Base-by-base conservation (phyloP, 2,113 vertebrate genomes). In the Cromileptes altivelis region DNA sequence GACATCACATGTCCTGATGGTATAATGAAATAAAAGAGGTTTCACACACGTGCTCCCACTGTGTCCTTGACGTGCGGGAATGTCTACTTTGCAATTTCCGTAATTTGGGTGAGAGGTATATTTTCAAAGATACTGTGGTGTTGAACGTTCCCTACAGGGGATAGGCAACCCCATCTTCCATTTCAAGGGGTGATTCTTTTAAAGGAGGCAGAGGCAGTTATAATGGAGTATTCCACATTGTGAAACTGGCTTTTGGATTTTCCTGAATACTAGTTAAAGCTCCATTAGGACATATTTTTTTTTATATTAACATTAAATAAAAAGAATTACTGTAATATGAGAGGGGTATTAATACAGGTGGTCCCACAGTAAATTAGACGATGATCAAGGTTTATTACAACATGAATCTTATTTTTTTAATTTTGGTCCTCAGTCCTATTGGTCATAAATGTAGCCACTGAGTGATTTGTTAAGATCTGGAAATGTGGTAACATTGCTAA, bases 21-120 rank as follows among this genome's bases (percentile, higher is more conserved):
- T 88, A 73, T 89, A 92, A 92, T 93, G 89, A 89, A 95, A 94
- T 92, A 91, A 91, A 91, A 85, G 79, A 68, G 87, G 89, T 90
- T 91, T 92, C 90, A 80, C 89, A 91, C 88, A 77, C 88, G 79
- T 80, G 64, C 88, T 74, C 90, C 93, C 49, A 90, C 93, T 92
- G 93, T 89, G 91, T 90, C 92, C 92, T 93, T 94, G 90, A 89
- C 73, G 55, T 80, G 72, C 87, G 78, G 80, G 89, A 90, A 89
- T 89, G 91, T 93, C 93, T 90, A 86, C 93, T 93, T 91, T 89
- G 88, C 90, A 88, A 80, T 91, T 92, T 88, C 53, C 78, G 78
- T 85, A 57, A 89, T 90, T 93, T 92, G 70, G 78, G 60, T 65
- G 71, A 87, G 87, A 81, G 78, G 80, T 84, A 68, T 86, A 67